phyloP scores from a whole-genome alignment of 2,797 vertebrate genomes.

The Gallinago solitaria region DNA sequence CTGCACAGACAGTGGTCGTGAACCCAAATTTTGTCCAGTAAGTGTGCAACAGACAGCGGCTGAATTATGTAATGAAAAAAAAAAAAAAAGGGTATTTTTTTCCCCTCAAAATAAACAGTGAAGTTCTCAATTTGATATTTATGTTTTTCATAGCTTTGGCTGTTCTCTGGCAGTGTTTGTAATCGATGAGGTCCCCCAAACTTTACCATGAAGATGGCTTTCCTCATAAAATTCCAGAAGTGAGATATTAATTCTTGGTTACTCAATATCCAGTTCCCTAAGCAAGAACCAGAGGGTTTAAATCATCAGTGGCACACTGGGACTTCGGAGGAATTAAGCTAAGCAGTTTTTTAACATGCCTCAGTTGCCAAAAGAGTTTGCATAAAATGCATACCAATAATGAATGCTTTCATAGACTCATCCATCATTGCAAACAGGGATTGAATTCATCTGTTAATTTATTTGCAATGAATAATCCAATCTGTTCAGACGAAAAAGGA shows the following conservation, averaged over 20 bases:
- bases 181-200: not conserved
- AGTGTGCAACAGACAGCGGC: not conserved
- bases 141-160: not conserved
- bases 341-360: not conserved
- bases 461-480: not conserved
- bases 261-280: not conserved
- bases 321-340: constrained; percentile 22
- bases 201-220: constrained; percentile 7
- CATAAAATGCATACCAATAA: constrained; percentile 36
- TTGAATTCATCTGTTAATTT: constrained; percentile 18
- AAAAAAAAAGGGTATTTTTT: no score
- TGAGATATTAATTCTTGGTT: not conserved
- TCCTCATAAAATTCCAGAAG: constrained; percentile 6
- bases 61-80: not conserved
- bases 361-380: not conserved
- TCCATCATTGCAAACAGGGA: constrained; percentile 14
- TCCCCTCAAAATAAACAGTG: not conserved
- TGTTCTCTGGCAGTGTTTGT: not conserved
- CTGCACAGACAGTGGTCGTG: not conserved
- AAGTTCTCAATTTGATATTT: not conserved
- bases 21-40: not conserved
- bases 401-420: constrained; percentile 21
- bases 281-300: constrained; percentile 31
- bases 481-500: not conserved
- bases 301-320: constrained; percentile 14